Base-by-base conservation (phyloP, 2,888 invertebrate species). In the Eutolmus rufibarbis region DNA sequence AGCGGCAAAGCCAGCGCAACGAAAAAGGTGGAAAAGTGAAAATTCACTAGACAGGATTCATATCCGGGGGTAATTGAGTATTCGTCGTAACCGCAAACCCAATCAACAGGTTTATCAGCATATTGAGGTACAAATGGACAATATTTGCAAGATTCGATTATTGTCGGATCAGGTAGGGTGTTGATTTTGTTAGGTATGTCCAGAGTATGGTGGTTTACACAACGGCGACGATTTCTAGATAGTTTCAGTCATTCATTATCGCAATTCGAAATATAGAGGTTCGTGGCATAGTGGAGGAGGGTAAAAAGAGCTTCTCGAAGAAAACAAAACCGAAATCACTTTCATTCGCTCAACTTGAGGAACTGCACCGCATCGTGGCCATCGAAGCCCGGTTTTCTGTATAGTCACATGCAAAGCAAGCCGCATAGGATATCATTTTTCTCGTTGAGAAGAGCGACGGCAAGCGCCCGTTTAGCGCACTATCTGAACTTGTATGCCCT, bases 41-140 rank as follows among this genome's bases (percentile, higher is more conserved):
- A 82, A 82, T 82, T 82, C 57, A 57, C 57, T 82, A 86, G 74
- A 86, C 76, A 51, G 86, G 51, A 76, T 86, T 86, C 74, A 86
- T 86, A 86, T 86, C 86, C 86, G 86, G 86, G 34, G 86, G 51
- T 86, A 86, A 86, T 86, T 76, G 76, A 86, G 74, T 86, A 86
- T 85, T 86, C 66, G 82, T 82, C 82, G 57, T 57, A 82, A 82
- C 82, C 82, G 23, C 82, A 82, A 82, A 82, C 66, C 37, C 82
- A 82, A 82, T 82, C 82, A 82, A 57, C 82, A 82, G 66, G 82
- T 82, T 66, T 82, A 82, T 57, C 57, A 19, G 37, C 56, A 31
- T 28, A 28, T 46, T 79, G 43, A 51, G 46, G 56, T 28, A 51
- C 23, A 78, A 78, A 78, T 46, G 78, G 78, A 79, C 51, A 79